Percentiles rank a stretch among this genome's conserved stretches.
Evolutionary conservation across 2,888 invertebrate species (phyloP).

Genomic region (Apamea sordens): DNA sequence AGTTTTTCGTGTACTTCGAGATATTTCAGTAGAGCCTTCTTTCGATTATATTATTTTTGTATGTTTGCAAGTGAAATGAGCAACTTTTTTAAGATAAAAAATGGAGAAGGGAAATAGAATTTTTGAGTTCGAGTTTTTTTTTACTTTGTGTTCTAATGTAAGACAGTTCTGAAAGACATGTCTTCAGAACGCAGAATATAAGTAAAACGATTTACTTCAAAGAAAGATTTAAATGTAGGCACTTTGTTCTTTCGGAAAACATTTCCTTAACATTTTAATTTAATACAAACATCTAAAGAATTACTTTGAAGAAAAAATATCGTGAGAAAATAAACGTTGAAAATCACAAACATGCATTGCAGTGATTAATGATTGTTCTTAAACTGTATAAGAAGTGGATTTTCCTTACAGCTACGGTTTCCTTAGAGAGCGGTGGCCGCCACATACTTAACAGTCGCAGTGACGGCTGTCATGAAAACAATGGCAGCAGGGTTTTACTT

Average conservation of each 20-base stretch:
- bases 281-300: not conserved
- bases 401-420: not conserved
- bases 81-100: not conserved
- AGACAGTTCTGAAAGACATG: not conserved
- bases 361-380: not conserved
- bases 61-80: not conserved
- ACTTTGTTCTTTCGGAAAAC: not conserved
- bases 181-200: not conserved
- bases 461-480: too few species aligned
- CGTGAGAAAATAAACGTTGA: not conserved
- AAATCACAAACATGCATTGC: not conserved
- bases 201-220: constrained; percentile 5
- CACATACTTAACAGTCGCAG: too few species aligned
- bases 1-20: constrained; percentile 8
- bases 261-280: constrained; percentile 5
- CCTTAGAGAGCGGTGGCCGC: too few species aligned
- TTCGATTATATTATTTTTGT: not conserved
- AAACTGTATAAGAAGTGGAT: not conserved
- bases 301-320: not conserved
- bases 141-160: not conserved
- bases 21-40: not conserved
- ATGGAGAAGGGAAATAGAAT: too few species aligned
- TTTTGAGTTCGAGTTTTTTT: not conserved
- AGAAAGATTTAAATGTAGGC: not conserved
- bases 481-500: too few species aligned